phyloP scores from a whole-genome alignment of 2,113 vertebrate genomes.

The sheep (Ovis aries) region ARS-UI_Ramb_v3.0 NC_056054.1:201162501-201163000 shows the following conservation, averaged over 20 bases:
- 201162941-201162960: background rate
- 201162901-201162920: background rate
- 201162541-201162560: background rate
- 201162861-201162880: background rate
- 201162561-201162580: background rate
- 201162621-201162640: background rate
- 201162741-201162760: slow-evolving; percentile 22
- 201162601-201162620: background rate
- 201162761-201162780: slow-evolving; percentile 17
- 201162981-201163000: background rate
- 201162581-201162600: background rate
- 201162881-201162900: background rate
- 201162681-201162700: background rate
- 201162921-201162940: background rate
- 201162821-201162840: background rate
- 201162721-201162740: background rate
- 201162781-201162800: background rate
- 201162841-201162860: background rate
- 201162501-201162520: too few relatives aligned
- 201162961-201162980: background rate
- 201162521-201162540: too few relatives aligned
- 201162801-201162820: background rate
- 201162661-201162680: background rate
- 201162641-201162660: background rate
- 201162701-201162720: background rate